Base-by-base conservation (phyloP, 2,888 invertebrate genomes). In the Acanthosoma haemorrhoidale region DNA sequence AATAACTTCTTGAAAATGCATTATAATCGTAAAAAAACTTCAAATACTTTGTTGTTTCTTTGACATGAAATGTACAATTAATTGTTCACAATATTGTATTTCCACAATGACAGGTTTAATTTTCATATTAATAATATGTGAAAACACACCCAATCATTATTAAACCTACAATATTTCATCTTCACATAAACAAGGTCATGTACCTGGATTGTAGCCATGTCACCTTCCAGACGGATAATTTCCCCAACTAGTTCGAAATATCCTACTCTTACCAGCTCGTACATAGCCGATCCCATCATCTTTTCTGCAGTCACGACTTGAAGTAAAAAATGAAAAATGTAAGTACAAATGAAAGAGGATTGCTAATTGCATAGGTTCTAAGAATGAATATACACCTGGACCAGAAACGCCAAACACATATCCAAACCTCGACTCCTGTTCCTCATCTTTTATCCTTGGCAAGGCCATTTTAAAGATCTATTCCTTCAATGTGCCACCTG, bases 221-320 rank as follows among this genome's bases (percentile, higher is more conserved):
- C 99, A 72, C 97, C 97, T 83, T 99, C 99, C 74, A 99, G 87
- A 83, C 99, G 91, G 83, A 99, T 99, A 83, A 99, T 99, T 85
- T 99, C 99, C 75, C 99, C 99, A 15, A 99, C 99, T 78, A 99
- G 85, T 82, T 99, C 97, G 77, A 89, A 88, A 83, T 99, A 97
- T 1, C 99, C 99, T 43, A 99, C 99, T 77, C 99, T 89, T 74
- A 99, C 99, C 84, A 99, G 82, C 84, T 99, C 99, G 89, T 98
- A 99, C 97, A 99, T 99, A 86, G 98, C 98, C 31, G 98, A 93
- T 73, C 99, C 99, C 72, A 96, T 89, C 99, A 99, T 99, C 81
- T 92, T 91, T 82, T 99, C 96, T 75, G 99, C 99, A 73, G 96
- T 98, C 63, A 99, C 99, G 82, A 99, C 99, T 97, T 80, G 6